Evolutionary conservation across 2,113 vertebrate species (phyloP), one percentile per base, ranked within the genome.

Genomic region (Benitochromis conjunctus): DNA sequence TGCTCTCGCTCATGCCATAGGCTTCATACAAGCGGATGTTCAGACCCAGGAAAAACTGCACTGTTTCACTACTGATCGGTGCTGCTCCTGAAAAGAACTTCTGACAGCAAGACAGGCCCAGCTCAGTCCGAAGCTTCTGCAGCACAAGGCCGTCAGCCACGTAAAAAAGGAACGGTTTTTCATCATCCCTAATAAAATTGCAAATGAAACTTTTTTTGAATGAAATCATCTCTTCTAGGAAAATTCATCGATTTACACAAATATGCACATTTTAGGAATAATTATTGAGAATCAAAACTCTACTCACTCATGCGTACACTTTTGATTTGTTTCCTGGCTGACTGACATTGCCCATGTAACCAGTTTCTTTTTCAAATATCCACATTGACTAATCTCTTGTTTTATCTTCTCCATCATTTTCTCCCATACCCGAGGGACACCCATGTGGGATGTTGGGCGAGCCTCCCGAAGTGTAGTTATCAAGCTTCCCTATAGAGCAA

Each of bases 371-470:
- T 96, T 96, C 90, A 98, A 6, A 86, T 97, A 97, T 60, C 97
- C 96, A 29, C 96, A 95, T 91, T 95, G 96, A 69, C 97, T 94
- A 1, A 92, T 94, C 36, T 53, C 95, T 54, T 97, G 96, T 89
- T 97, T 97, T 87, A 98, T 97, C 46, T 95, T 96, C 91, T 98
- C 98, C 98, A 98, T 98, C 31, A 98, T 97, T 92, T 98, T 98
- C 95, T 98, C 98, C 98, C 98, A 98, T 5, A 98, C 97, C 3
- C 97, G 94, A 0, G 98, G 98, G 46, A 98, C 97, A 12, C 97
- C 98, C 97, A 98, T 96, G 89, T 97, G 97, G 41, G 97, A 95
- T 0, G 98, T 97, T 69, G 98, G 98, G 85, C 93, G 94, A 51
- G 95, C 96, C 88, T 98, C 98, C 84, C 89, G 96, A 4, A 98